Base-by-base conservation (phyloP, 2,888 invertebrate species). In the Nudaria mundana region DNA sequence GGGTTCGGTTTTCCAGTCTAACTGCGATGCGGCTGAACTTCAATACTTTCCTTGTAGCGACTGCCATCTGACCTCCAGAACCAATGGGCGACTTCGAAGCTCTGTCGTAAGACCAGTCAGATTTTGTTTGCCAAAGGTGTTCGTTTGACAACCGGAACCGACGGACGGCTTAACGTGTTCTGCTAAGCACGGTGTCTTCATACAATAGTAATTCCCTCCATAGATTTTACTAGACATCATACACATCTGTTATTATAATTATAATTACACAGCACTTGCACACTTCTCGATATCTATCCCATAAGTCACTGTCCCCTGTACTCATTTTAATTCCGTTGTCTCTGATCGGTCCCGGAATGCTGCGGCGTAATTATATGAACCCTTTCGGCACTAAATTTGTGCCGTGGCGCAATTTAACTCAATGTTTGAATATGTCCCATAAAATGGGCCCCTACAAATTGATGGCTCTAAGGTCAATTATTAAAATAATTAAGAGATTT, bases 361-460 rank as follows among this genome's bases (percentile, higher is more conserved):
- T 71, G 63, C 55, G 59, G 64, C 66, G 74, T 72, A 74, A 74
- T 74, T 74, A 74, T 69, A 61, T 65, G 64, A 66, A 71, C 69
- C 72, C 71, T 71, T 69, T 64, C 56, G 58, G 67, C 62, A 72
- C 71, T 72, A 72, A 72, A 72, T 72, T 72, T 54, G 50, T 48
- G 57, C 63, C 70, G 66, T 71, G 52, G 63, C 70, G 72, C 68
- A 69, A 67, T 74, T 72, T 70, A 68, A 43, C 52, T 45, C 56
- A 55, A 52, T 60, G 57, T 66, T 68, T 60, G 67, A 63, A 63
- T 66, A 65, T 63, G 61, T 64, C 58, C 53, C 54, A 56, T 64
- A 66, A 68, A 66, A 67, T 64, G 54, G 52, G 46, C 53, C 43
- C 37, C 45, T 45, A 56, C 52, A 60, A 64, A 64, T 65, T 65